These are phyloP conservation scores for Drosophila azteca DNA, from an alignment of 1,140 invertebrate genomes.

Conservation along the genomic window DNA sequence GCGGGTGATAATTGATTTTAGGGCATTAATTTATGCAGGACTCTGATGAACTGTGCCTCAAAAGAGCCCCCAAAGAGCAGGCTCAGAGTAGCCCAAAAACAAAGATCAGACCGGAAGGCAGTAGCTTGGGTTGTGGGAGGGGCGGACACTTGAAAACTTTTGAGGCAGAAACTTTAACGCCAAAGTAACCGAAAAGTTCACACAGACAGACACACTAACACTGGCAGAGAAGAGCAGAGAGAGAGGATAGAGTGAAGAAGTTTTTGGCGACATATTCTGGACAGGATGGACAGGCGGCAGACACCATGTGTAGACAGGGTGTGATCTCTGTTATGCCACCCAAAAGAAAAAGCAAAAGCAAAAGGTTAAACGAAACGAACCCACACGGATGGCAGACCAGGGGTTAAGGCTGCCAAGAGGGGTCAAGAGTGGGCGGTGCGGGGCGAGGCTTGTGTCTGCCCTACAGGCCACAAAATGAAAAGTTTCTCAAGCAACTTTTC, in stretches of 20 bases:
- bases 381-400: conserved; percentile 57
- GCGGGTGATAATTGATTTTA: too few relatives aligned
- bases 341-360: neutral
- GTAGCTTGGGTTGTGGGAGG: neutral
- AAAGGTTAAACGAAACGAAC: conserved; percentile 77
- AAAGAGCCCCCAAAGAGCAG: conserved; percentile 28
- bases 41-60: conserved; percentile 14
- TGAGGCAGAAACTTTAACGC: conserved; percentile 54
- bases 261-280: conserved; percentile 68
- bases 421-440: conserved; percentile 40
- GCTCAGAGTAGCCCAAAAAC: conserved; percentile 47
- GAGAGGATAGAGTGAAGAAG: conserved; percentile 23
- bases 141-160: conserved; percentile 51
- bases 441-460: conserved; percentile 24
- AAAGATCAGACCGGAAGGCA: neutral
- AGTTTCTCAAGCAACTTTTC: conserved; percentile 56
- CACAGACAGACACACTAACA: neutral
- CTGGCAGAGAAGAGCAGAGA: conserved; percentile 2
- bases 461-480: conserved; percentile 73
- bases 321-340: neutral
- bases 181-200: conserved; percentile 65
- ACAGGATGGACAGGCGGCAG: conserved; percentile 19
- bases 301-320: neutral
- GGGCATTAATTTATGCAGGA: conserved; percentile 7
- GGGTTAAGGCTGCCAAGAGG: conserved; percentile 34